Evolutionary conservation across 2,888 invertebrate species (phyloP), one percentile per base, ranked within the genome.

Genomic region (Lordiphosa fenestrarum): DNA sequence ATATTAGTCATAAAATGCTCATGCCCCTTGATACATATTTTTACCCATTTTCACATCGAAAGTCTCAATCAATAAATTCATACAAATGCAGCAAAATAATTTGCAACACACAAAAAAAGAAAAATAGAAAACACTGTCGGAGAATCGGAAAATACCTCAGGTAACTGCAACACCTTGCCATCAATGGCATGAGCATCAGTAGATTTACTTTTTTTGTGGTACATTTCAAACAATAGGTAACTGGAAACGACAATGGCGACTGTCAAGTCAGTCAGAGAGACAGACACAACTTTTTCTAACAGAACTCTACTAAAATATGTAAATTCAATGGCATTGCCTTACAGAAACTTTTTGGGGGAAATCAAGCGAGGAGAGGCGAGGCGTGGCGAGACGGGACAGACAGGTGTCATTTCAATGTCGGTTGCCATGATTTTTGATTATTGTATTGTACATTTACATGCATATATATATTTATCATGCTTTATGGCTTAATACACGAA

Each of bases 361-460:
- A 76, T 82, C 75, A 75, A 69, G 75, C 62, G 15, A 49, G 38
- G 13, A 25, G n/a, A 23, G 67, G 47, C 46, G 41, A 48, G 25
- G 46, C 42, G 21, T 39, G 30, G 57, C 36, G 52, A 67, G 23
- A 57, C 41, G 48, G 30, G 60, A 62, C 58, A 65, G 77, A 66
- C 80, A 78, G 83, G 76, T 77, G 83, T 82, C 83, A 77, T 58
- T 70, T 72, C 57, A 64, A 46, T 82, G 73, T 70, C 73, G 69
- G 65, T 55, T 65, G 68, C 48, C 63, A 72, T 77, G 83, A 77
- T 77, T 77, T 77, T 69, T 73, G 81, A 81, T 75, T 81, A 75
- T 75, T 81, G 69, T 73, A 58, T 40, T 23, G 53, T 37, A 56
- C 47, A 56, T 39, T 38, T 53, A 41, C 35, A 48, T 54, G 36